Evolutionary conservation across 2,797 vertebrate genomes (phyloP), one percentile per base, ranked within the genome.

Genomic region (Myotis myotis): DNA sequence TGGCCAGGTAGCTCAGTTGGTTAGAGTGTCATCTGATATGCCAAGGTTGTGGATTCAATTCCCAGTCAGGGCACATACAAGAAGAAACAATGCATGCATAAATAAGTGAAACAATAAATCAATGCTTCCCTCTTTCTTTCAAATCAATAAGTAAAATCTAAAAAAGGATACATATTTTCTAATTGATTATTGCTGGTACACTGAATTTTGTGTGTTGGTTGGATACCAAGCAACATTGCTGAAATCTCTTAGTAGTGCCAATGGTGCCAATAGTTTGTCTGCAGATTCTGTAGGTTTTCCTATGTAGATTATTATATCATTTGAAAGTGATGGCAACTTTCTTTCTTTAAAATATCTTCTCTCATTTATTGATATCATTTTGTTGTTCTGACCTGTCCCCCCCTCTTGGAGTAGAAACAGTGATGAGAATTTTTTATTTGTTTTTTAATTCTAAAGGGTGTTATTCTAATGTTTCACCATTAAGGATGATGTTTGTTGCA

Each of bases 381-480:
- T 62, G 8, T 86, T 57, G 30, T 17, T 84, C 74, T 49, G 82
- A 70, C 30, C 44, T 47, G 53, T 74, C 23, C 12, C 22, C 41
- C 23, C 55, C 36, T 44, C 19, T 81, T 86, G n/a, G 60, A 75
- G n/a, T 74, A 44, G 36, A 91, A 86, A 57, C 13, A 74, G 25
- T 60, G 49, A 41, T 94, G 55, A 81, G 23, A 49, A 49, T 25
- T 25, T 49, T 87, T 90, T 16, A 53, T 71, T 72, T 60, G 7
- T 91, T 74, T 86, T 60, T 30, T 64, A 30, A 82, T 87, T 74
- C 17, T n/a, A 79, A 79, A 85, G 44, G 25, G 15, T 75, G 23
- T 81, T 17, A n/a, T 81, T 91, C n/a, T 87, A 85, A 78, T 78
- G 11, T 81, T 91, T 92, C 25, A 87, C 19, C 23, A 62, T 86